Evolutionary conservation across 2,888 invertebrate species (phyloP).

Genomic region (Noctua janthe): DNA sequence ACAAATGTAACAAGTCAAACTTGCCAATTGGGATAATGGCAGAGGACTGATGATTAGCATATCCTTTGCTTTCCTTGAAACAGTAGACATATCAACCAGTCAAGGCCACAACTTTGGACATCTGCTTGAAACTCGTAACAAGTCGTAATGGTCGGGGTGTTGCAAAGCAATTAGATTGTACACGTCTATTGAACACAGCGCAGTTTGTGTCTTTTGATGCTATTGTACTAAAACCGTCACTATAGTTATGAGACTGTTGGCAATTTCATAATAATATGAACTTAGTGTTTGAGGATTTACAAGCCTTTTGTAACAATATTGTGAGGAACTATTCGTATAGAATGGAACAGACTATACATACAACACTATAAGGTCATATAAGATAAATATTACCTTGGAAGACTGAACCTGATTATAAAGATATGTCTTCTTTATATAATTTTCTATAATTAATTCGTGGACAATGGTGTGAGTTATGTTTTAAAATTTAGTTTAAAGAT

Average conservation of each 20-base stretch:
- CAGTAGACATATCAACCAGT: slow-evolving; percentile 9
- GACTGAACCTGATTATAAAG: too few relatives aligned
- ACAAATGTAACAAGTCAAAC: too few relatives aligned
- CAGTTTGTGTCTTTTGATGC: not conserved
- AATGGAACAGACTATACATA: not conserved
- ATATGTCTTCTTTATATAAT: too few relatives aligned
- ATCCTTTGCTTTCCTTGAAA: not conserved
- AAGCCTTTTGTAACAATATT: not conserved
- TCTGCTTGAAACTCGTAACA: slow-evolving; percentile 7
- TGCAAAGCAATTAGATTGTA: slow-evolving; percentile 22
- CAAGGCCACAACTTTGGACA: slow-evolving; percentile 5
- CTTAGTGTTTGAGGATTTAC: not conserved
- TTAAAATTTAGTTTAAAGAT: too few relatives aligned
- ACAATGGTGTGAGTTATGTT: too few relatives aligned
- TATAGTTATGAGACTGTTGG: not conserved
- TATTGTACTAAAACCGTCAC: not conserved
- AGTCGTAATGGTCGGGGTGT: slow-evolving; percentile 6
- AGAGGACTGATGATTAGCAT: too few relatives aligned
- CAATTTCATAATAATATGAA: not conserved
- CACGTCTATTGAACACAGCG: slow-evolving; percentile 1
- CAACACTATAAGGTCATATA: not conserved
- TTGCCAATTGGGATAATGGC: too few relatives aligned
- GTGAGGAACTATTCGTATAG: not conserved
- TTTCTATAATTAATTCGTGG: too few relatives aligned
- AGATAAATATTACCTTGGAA: too few relatives aligned